Conservation (phyloP, 2,113 vertebrate genomes). For the Pampusana beccarii region DNA sequence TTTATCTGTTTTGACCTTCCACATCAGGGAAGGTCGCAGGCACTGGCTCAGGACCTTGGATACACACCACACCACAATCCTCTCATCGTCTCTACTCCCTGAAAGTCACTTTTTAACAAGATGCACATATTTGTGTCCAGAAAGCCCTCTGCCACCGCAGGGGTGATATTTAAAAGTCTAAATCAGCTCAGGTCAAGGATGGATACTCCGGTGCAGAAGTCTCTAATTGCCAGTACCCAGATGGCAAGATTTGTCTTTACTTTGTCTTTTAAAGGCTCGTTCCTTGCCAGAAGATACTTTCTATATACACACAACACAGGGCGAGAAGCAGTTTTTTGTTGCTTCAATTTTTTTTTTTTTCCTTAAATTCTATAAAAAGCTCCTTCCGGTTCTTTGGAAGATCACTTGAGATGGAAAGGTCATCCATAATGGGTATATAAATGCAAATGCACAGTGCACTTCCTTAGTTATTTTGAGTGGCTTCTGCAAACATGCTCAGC, state of each 20-base stretch:
- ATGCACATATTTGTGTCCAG: conserved; percentile 40
- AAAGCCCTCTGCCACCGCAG: not conserved
- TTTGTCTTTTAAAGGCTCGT: not conserved
- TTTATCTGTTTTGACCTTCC: not conserved
- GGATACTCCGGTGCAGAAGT: not conserved
- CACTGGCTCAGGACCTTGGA: not conserved
- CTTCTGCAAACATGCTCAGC: not conserved
- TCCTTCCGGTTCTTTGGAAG: not conserved
- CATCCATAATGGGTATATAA: not conserved
- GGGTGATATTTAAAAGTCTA: conserved; percentile 53
- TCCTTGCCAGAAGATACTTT: not conserved
- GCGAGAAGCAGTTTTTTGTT: not conserved
- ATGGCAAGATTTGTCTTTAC: conserved; percentile 42
- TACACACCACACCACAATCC: not conserved
- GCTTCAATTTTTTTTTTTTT: not conserved
- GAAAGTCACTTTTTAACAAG: conserved; percentile 41
- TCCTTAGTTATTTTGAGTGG: not conserved
- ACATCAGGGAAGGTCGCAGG: not conserved
- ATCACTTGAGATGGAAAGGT: conserved; percentile 30
- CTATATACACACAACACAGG: not conserved
- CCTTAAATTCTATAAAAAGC: not conserved
- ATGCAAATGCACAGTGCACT: not conserved
- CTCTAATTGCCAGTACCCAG: conserved; percentile 34
- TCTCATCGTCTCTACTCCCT: not conserved
- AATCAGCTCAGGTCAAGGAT: conserved; percentile 52